These are phyloP conservation scores for Gymnothorax javanicus DNA, from an alignment of 2,797 vertebrate species.

Conservation along the genomic window DNA sequence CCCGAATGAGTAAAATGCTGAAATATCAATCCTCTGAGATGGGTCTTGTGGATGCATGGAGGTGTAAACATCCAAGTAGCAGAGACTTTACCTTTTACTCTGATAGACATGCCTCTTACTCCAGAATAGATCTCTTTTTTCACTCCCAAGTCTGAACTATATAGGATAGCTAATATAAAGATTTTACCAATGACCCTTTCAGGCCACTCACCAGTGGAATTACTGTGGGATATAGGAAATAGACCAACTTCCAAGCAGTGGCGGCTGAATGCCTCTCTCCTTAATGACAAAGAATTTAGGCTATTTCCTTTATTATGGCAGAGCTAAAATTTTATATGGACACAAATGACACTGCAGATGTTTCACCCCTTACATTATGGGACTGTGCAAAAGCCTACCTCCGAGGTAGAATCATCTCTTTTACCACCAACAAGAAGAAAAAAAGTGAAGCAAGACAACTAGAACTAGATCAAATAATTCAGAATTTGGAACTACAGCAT, in stretches of 20 bases:
- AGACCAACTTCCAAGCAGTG: background rate
- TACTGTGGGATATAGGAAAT: no score
- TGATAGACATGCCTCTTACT: slow-evolving; percentile 18
- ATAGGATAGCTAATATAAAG: no score
- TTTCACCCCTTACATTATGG: slow-evolving; percentile 8
- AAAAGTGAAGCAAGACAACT: slow-evolving; percentile 4
- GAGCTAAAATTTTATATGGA: no score
- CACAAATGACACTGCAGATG: no score
- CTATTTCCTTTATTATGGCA: background rate
- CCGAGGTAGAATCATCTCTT: background rate
- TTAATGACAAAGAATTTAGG: slow-evolving; percentile 28
- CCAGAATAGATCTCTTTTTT: slow-evolving; percentile 25
- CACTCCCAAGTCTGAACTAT: no score
- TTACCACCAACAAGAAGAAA: background rate
- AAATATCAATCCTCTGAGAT: background rate
- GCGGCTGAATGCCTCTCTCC: slow-evolving; percentile 17
- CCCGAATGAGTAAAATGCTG: slow-evolving; percentile 28
- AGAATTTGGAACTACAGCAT: slow-evolving; percentile 17
- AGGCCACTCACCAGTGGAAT: no score
- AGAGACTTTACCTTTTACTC: slow-evolving; percentile 16
- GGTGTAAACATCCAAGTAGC: background rate
- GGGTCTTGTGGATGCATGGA: slow-evolving; percentile 22
- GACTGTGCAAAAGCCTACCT: slow-evolving; percentile 33
- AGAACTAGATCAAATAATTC: slow-evolving; percentile 26
- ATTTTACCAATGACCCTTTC: no score